These are phyloP conservation scores for Lycocerus yunnanus DNA, from an alignment of 2,888 invertebrate species.

Conservation along the genomic window DNA sequence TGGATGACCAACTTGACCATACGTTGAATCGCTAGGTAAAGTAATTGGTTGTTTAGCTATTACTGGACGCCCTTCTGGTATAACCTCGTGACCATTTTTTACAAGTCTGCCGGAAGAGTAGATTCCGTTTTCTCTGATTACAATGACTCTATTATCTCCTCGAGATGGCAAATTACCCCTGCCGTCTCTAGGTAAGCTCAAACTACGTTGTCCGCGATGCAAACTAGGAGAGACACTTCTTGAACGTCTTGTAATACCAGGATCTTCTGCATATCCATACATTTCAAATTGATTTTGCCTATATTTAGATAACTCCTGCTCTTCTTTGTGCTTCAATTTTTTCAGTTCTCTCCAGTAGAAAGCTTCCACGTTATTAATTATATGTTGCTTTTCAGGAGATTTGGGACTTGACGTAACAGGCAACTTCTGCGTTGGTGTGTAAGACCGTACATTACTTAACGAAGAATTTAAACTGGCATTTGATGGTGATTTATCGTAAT, in stretches of 20 bases:
- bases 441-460: slow-evolving; percentile 1
- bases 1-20: slow-evolving; percentile 14
- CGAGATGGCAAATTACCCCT: slow-evolving; percentile 3
- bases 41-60: slow-evolving; percentile 23
- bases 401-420: slow-evolving; percentile 22
- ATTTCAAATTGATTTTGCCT: slow-evolving; percentile 44
- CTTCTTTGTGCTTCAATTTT: slow-evolving; percentile 66
- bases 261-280: slow-evolving; percentile 48
- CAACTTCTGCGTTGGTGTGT: slow-evolving; percentile 5
- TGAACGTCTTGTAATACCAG: slow-evolving; percentile 50
- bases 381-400: slow-evolving; percentile 60
- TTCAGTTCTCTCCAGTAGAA: slow-evolving; percentile 73
- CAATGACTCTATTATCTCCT: not conserved
- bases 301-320: slow-evolving; percentile 55
- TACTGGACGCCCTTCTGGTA: slow-evolving; percentile 34
- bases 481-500: slow-evolving; percentile 6
- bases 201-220: slow-evolving; percentile 51
- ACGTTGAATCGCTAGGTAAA: slow-evolving; percentile 5
- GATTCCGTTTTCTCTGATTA: not conserved
- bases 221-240: slow-evolving; percentile 56
- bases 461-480: slow-evolving; percentile 8
- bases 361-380: slow-evolving; percentile 65
- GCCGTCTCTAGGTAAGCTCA: slow-evolving; percentile 51
- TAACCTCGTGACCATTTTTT: slow-evolving; percentile 21
- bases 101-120: slow-evolving; percentile 5